phyloP scores from a whole-genome alignment of 2,888 invertebrate species.

The Drosophila monieri region DNA sequence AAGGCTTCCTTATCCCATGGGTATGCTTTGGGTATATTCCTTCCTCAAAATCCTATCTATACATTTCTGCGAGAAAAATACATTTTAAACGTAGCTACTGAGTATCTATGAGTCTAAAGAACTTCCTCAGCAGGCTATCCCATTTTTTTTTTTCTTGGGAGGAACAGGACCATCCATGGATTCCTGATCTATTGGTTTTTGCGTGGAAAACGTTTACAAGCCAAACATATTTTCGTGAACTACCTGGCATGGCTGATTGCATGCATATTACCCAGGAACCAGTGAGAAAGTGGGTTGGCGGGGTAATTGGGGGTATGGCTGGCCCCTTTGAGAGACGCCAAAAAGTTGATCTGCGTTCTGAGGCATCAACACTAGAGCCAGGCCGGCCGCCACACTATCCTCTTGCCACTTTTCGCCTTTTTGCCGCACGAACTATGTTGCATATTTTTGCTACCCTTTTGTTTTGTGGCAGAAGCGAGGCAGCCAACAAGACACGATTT shows the following conservation, averaged over 20 bases:
- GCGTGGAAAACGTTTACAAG: conserved; percentile 68
- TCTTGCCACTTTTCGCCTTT: background rate
- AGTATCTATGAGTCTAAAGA: background rate
- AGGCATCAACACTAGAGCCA: conserved; percentile 35
- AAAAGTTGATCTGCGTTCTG: conserved; percentile 69
- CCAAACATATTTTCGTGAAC: conserved; percentile 70
- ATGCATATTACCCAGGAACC: conserved; percentile 77
- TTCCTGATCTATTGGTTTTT: conserved; percentile 77
- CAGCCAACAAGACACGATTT: conserved; percentile 74
- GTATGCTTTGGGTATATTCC: conserved; percentile 1
- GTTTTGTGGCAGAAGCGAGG: conserved; percentile 45
- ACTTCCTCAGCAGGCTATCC: background rate
- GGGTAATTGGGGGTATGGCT: conserved; percentile 3
- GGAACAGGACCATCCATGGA: conserved; percentile 19
- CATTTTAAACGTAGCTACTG: background rate
- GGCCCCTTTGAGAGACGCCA: conserved; percentile 20
- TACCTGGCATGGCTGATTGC: conserved; percentile 70
- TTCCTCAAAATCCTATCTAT: background rate
- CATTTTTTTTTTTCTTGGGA: conserved; percentile 16
- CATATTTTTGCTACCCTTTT: conserved; percentile 71
- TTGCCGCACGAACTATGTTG: conserved; percentile 24
- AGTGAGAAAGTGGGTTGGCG: conserved; percentile 27
- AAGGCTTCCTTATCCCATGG: conserved; percentile 22
- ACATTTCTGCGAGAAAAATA: no score
- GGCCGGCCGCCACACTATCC: background rate